phyloP scores from a whole-genome alignment of 2,888 invertebrate species.

The Mythimna pallens region DNA sequence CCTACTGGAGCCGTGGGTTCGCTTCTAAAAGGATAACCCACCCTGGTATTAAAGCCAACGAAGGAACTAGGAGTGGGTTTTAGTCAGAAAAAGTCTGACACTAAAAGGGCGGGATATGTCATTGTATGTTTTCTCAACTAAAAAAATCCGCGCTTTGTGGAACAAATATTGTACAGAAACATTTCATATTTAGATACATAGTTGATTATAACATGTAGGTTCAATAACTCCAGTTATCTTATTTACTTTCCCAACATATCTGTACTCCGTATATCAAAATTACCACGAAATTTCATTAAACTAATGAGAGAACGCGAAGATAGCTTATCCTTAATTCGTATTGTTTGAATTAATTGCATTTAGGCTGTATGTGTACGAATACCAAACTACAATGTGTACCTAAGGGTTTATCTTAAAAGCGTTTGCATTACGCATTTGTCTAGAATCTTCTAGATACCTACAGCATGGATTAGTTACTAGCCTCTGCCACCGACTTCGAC shows the following conservation, averaged over 20 bases:
- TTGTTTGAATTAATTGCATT: conserved; percentile 47
- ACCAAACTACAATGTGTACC: neutral
- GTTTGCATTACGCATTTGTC: conserved; percentile 7
- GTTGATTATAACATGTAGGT: conserved; percentile 16
- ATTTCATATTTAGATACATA: conserved; percentile 8
- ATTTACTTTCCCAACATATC: conserved; percentile 5
- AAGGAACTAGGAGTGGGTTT: no score
- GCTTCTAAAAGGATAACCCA: no score
- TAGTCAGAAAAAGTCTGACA: no score
- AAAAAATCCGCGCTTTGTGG: neutral
- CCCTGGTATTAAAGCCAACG: no score
- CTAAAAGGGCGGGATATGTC: no score
- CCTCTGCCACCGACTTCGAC: no score
- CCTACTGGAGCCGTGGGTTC: no score
- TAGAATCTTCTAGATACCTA: neutral
- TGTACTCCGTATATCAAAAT: conserved; percentile 6
- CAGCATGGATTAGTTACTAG: no score
- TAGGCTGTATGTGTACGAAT: conserved; percentile 16
- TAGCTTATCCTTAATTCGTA: conserved; percentile 43
- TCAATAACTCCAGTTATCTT: conserved; percentile 39
- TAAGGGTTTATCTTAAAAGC: conserved; percentile 15
- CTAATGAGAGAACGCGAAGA: conserved; percentile 16
- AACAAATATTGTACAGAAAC: conserved; percentile 17
- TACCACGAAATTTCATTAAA: conserved; percentile 44
- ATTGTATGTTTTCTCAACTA: no score